Evolutionary conservation across 2,113 vertebrate genomes (phyloP), one percentile per base, ranked within the genome.

Genomic region (Chrysochloris asiatica): DNA sequence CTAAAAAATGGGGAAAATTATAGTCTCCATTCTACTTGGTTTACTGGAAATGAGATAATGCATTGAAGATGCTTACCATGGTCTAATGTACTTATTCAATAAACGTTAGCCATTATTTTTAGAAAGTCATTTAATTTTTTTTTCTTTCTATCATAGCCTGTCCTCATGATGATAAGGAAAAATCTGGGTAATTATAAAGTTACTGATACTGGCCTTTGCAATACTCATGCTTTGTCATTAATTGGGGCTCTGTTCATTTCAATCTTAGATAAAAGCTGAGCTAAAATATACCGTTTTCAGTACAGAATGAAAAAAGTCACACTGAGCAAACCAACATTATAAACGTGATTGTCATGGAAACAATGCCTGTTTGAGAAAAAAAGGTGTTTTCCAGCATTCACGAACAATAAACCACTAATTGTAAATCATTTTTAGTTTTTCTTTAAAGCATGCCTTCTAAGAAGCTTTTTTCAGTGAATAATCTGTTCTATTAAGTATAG

Each of bases 261-360:
- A 89, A 47, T 45, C 56, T 83, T 78, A 88, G 63, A 82, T 75
- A 73, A 80, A 93, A 71, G 16, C 45, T 61, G 47, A 72, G 33
- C 19, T 67, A 78, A 92, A 90, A 90, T 30, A 78, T 61, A 80
- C 5, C 65, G 71, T 75, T 86, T 86, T 83, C 59, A 73, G 3
- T 72, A 61, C 12, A 54, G 41, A 65, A 69, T 45, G 28, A 36
- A 67, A 94, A n/a, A 77, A 80, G 38, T 2, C 9, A 47, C 3
- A 43, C 14, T 28, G 3, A n/a, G 52, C 45, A 83, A 93, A 50
- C 47, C 41, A 80, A 63, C 36, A 76, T 38, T 38, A 67, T 56
- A 79, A 65, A 72, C 47, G 50, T 3, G 26, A 61, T 2, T 92
- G 47, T 22, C 50, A 76, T 30, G 19, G 88, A 92, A 76, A 90